A percentile compares a stretch with the other conserved stretches of the same genome.
Evolutionary conservation across 2,113 vertebrate species (phyloP).

Genomic region (Nothobranchius furzeri): DNA sequence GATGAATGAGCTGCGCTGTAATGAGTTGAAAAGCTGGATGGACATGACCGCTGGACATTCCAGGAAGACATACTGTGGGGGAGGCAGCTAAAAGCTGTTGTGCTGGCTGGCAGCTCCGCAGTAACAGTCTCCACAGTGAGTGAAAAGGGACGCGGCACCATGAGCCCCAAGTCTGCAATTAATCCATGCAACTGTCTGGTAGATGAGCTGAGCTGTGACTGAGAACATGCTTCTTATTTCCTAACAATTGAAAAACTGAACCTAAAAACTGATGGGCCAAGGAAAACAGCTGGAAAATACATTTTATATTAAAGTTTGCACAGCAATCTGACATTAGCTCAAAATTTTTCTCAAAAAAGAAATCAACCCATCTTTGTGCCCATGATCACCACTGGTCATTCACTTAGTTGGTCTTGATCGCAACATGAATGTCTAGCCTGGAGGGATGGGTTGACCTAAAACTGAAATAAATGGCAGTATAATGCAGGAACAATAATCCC

Average conservation of each 20-base stretch:
- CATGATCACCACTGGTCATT: constrained; percentile 37
- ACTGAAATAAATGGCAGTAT: constrained; percentile 37
- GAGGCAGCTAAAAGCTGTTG: constrained; percentile 26
- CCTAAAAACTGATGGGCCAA: constrained; percentile 26
- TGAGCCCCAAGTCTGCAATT: constrained; percentile 38
- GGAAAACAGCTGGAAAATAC: constrained; percentile 44
- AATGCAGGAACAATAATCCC: constrained; percentile 50
- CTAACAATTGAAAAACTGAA: constrained; percentile 15
- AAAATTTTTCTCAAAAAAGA: constrained; percentile 11
- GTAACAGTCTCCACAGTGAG: constrained; percentile 31
- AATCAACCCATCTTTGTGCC: constrained; percentile 1
- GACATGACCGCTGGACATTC: constrained; percentile 29
- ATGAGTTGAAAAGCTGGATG: constrained; percentile 27
- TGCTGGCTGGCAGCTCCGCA: constrained; percentile 27
- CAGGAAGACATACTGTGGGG: constrained; percentile 11
- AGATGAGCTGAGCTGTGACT: constrained; percentile 48
- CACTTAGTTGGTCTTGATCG: constrained; percentile 37
- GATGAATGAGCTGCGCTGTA: constrained; percentile 7
- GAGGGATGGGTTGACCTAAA: constrained; percentile 39
- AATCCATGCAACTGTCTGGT: constrained; percentile 58
- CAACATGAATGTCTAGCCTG: constrained; percentile 31
- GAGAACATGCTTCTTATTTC: constrained; percentile 36
- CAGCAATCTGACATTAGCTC: constrained; percentile 5
- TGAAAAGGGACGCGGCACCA: constrained; percentile 38
- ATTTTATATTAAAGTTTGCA: constrained; percentile 18